phyloP scores from a whole-genome alignment of 2,113 vertebrate genomes.

The Leptobrachium ailaonicum region DNA sequence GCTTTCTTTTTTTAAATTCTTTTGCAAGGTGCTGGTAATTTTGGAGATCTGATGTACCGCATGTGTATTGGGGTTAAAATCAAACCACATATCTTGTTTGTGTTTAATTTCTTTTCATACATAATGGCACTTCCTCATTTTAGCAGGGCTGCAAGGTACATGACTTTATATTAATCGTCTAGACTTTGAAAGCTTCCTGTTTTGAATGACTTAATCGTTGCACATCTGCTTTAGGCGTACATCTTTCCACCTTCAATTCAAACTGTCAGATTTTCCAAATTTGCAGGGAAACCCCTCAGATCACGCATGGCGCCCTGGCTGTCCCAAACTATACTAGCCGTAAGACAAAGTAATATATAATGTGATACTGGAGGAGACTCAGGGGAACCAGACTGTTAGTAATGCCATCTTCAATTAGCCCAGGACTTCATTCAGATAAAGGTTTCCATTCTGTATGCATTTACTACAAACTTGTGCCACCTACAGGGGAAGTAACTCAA shows the following conservation, averaged over 20 bases:
- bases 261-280: background rate
- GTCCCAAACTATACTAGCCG: too few relatives aligned
- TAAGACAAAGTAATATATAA: too few relatives aligned
- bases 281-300: background rate
- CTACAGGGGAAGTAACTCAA: too few relatives aligned
- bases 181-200: slow-evolving; percentile 30
- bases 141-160: background rate
- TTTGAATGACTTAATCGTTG: slow-evolving; percentile 9
- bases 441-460: too few relatives aligned
- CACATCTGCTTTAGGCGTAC: slow-evolving; percentile 22
- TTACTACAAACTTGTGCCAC: too few relatives aligned
- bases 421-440: too few relatives aligned
- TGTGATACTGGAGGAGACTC: too few relatives aligned
- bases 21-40: too few relatives aligned
- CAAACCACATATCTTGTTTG: background rate
- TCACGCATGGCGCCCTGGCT: background rate
- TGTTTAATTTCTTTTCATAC: background rate
- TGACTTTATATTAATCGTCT: slow-evolving; percentile 13
- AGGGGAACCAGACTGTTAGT: too few relatives aligned
- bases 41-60: too few relatives aligned
- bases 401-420: too few relatives aligned
- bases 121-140: slow-evolving; percentile 38
- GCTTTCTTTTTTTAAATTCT: too few relatives aligned
- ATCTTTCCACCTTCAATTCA: background rate
- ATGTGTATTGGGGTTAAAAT: background rate